phyloP scores from a whole-genome alignment of 2,797 vertebrate genomes.

The Nothura maculosa region DNA sequence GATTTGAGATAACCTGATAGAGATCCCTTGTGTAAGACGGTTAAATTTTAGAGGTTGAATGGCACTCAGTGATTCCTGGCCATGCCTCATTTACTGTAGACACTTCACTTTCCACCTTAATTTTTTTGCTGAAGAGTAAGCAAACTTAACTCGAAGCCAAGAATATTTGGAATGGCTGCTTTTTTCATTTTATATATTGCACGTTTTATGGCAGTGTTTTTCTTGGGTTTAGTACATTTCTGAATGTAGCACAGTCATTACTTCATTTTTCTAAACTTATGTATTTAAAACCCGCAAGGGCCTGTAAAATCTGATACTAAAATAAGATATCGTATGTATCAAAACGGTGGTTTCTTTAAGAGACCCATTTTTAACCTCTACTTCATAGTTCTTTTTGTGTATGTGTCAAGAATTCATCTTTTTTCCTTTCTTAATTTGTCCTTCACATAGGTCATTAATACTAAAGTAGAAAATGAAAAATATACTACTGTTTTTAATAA shows the following conservation, averaged over 20 bases:
- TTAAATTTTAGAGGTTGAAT: slow-evolving; percentile 35
- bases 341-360: slow-evolving; percentile 39
- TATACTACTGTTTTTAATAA: slow-evolving; percentile 9
- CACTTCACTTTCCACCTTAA: slow-evolving; percentile 44
- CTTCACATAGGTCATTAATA: background rate
- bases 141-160: slow-evolving; percentile 41
- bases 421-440: slow-evolving; percentile 10
- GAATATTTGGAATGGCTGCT: slow-evolving; percentile 53
- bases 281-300: slow-evolving; percentile 59
- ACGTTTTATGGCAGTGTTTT: slow-evolving; percentile 61
- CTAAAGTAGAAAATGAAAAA: slow-evolving; percentile 19
- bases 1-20: slow-evolving; percentile 40
- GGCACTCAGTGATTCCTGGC: background rate
- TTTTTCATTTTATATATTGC: slow-evolving; percentile 50
- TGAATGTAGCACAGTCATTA: slow-evolving; percentile 53
- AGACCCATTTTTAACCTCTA: slow-evolving; percentile 39
- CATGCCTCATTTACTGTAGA: slow-evolving; percentile 7
- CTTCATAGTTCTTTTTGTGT: slow-evolving; percentile 41
- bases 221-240: slow-evolving; percentile 64
- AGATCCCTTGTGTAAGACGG: slow-evolving; percentile 45
- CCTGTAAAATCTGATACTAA: slow-evolving; percentile 63
- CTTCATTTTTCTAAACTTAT: slow-evolving; percentile 72
- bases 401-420: slow-evolving; percentile 6
- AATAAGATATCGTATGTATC: slow-evolving; percentile 55
- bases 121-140: background rate